These are phyloP conservation scores for Drosophila lacteicornis DNA, from an alignment of 1,140 invertebrate species.

Conservation along the genomic window DNA sequence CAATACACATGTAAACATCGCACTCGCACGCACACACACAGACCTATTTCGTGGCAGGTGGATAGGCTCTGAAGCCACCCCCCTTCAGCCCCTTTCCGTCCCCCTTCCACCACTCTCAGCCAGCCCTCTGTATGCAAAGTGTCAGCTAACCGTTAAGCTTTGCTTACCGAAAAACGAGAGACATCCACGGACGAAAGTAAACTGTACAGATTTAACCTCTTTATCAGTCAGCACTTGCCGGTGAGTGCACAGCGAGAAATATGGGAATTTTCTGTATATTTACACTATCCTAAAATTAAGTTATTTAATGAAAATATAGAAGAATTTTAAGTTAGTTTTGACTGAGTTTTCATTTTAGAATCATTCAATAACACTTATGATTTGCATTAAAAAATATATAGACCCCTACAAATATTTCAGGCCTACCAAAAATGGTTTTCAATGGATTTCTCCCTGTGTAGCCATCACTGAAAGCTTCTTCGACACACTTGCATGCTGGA, in stretches of 20 bases:
- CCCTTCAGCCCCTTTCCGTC: not conserved
- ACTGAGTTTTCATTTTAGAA: no score
- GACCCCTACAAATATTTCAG: no score
- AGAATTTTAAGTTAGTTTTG: no score
- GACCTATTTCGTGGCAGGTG: conserved; percentile 35
- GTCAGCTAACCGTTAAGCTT: conserved; percentile 78
- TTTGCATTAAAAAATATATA: no score
- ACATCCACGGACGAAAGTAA: conserved; percentile 50
- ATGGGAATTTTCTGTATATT: not conserved
- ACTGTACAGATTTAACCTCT: conserved; percentile 66
- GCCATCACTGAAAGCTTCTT: conserved; percentile 31
- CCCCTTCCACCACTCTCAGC: not conserved
- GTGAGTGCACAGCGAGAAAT: conserved; percentile 10
- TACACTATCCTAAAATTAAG: no score
- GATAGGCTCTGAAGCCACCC: conserved; percentile 23
- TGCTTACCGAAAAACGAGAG: conserved; percentile 69
- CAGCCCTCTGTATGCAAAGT: conserved; percentile 59
- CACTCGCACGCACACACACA: conserved; percentile 41
- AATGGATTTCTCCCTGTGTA: not conserved
- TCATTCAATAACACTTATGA: no score
- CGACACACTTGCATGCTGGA: conserved; percentile 31
- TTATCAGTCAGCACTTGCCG: conserved; percentile 27
- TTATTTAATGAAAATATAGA: no score
- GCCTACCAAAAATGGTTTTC: not conserved
- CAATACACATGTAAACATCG: conserved; percentile 70